Conservation (phyloP, 1,140 invertebrate genomes). For the Orius insidiosus region DNA sequence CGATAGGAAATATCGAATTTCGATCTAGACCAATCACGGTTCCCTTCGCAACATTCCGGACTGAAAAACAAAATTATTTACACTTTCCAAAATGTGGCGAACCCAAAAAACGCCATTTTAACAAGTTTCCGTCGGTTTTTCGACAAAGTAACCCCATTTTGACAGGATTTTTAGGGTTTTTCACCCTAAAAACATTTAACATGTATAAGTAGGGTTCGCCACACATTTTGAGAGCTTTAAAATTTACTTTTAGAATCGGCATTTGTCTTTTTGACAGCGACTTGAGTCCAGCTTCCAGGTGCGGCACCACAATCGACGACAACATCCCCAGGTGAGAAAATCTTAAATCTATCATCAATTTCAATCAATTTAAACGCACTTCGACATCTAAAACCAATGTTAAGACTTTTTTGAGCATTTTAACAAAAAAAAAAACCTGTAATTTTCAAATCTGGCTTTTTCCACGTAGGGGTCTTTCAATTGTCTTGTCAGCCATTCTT, state of each 20-base stretch:
- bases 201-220: too few relatives aligned
- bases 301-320: slow-evolving; percentile 90
- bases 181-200: too few relatives aligned
- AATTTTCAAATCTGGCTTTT: slow-evolving; percentile 60
- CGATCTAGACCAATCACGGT: slow-evolving; percentile 68
- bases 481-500: slow-evolving; percentile 75
- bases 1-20: slow-evolving; percentile 54
- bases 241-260: slow-evolving; percentile 32
- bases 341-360: slow-evolving; percentile 69
- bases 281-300: slow-evolving; percentile 90
- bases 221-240: too few relatives aligned
- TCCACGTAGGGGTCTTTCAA: slow-evolving; percentile 81
- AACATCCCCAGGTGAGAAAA: slow-evolving; percentile 58
- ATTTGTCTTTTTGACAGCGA: slow-evolving; percentile 60
- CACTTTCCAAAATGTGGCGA: too few relatives aligned
- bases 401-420: too few relatives aligned
- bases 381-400: slow-evolving; percentile 66
- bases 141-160: too few relatives aligned
- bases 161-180: too few relatives aligned
- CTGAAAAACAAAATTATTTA: too few relatives aligned
- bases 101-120: too few relatives aligned
- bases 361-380: slow-evolving; percentile 96
- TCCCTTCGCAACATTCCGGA: slow-evolving; percentile 26
- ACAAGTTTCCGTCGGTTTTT: too few relatives aligned
- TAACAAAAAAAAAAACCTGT: too few relatives aligned